Evolutionary conservation across 1,140 invertebrate genomes (phyloP).

Genomic region (Manduca sexta): DNA sequence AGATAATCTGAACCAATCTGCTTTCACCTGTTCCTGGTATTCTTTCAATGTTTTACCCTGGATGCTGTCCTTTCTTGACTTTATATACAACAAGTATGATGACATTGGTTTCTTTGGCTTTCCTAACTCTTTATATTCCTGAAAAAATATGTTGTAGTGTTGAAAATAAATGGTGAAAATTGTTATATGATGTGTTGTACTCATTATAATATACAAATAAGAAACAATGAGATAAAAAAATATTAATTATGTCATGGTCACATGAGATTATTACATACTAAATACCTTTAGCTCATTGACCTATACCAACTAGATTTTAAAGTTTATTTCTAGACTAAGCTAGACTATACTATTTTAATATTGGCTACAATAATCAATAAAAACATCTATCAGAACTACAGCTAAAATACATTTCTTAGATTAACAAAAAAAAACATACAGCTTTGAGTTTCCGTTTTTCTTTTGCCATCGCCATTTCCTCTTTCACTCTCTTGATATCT

Average conservation of each 20-base stretch:
- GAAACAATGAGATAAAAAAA: not conserved
- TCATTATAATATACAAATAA: too few species aligned
- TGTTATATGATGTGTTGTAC: too few species aligned
- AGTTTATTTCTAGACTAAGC: too few species aligned
- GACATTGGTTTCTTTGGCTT: conserved; percentile 73
- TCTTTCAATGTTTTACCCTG: conserved; percentile 52
- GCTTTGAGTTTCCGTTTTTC: conserved; percentile 55
- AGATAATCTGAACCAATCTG: conserved; percentile 63
- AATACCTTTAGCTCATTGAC: too few species aligned
- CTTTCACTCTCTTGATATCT: conserved; percentile 60
- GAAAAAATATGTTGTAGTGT: conserved; percentile 15
- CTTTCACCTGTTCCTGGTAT: conserved; percentile 46
- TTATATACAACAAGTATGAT: conserved; percentile 66
- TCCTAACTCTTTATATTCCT: conserved; percentile 72
- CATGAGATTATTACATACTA: too few species aligned
- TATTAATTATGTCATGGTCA: not conserved
- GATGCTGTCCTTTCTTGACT: conserved; percentile 43
- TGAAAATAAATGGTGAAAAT: too few species aligned
- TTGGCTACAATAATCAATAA: too few species aligned
- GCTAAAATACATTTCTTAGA: too few species aligned
- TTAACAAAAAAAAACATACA: too few species aligned
- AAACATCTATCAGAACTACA: too few species aligned
- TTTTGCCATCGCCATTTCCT: conserved; percentile 47
- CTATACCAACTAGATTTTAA: too few species aligned
- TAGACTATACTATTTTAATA: too few species aligned